Base-by-base conservation (phyloP, 2,113 vertebrate genomes). In the Lampris incognitus region DNA sequence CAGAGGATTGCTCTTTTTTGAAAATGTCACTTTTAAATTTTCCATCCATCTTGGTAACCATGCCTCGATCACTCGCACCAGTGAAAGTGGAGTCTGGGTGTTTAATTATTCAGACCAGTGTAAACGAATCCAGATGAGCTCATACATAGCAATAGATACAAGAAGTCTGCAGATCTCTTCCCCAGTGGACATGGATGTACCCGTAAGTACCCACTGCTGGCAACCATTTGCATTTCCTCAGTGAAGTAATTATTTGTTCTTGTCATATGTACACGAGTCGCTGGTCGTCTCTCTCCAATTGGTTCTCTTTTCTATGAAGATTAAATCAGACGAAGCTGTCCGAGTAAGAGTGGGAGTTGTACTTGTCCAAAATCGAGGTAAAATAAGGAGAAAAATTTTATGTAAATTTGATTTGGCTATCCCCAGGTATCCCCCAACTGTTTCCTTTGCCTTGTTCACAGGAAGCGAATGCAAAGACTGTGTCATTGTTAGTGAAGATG, bases 71-170 rank as follows among this genome's bases (percentile, higher is more conserved):
- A 74, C 36, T 36, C n/a, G 11, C 39, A 69, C 48, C 55, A 74
- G 73, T 79, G 86, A 85, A 89, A 92, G 82, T 71, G 64, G 78
- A 81, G 70, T 82, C 83, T 67, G 38, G 1, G 9, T 78, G 70
- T 76, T 94, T 58, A 89, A 91, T 93, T 85, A 84, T 92, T 88
- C 40, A 94, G 57, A 0, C 0, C 42, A 6, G 9, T 78, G 90
- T 82, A 89, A 92, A 77, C 13, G 60, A 85, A 87, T 56, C 87
- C 81, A 72, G 56, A 52, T 75, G 69, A 58, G 8, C 9, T 5
- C 9, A 50, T 50, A 40, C n/a, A n/a, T 39, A 44, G 65, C 72
- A 67, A 61, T 9, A 9, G 44, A 2, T 41, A 57, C 9, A 11
- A 46, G 38, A 83, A 62, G 69, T 65, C 40, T 36, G 56, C n/a